Conservation (phyloP, 2,797 vertebrate genomes). For the Morus bassanus region DNA sequence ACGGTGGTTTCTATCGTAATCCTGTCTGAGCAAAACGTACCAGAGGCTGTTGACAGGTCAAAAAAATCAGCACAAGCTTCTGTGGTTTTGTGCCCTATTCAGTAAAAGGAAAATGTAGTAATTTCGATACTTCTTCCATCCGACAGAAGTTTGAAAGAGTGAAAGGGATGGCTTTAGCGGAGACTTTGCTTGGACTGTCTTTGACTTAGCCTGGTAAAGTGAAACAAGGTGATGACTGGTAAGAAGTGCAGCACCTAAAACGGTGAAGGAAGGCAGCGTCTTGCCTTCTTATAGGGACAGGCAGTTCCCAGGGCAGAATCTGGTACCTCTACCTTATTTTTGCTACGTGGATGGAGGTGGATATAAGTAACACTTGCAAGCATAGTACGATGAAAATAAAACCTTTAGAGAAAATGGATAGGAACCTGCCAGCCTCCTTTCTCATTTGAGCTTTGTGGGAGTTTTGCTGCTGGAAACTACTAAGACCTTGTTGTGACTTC, state of each 20-base stretch:
- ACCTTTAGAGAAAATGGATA: neutral
- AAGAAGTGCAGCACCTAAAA: neutral
- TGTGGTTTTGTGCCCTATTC: neutral
- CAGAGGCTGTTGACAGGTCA: neutral
- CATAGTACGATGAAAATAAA: neutral
- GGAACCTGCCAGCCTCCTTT: neutral
- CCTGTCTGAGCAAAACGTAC: neutral
- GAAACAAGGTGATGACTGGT: neutral
- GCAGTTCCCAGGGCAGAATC: accelerated
- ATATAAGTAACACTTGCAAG: neutral
- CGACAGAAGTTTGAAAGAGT: neutral
- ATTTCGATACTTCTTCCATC: neutral
- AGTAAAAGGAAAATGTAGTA: accelerated
- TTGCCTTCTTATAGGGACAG: neutral
- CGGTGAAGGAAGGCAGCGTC: neutral
- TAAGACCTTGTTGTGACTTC: neutral
- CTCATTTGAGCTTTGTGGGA: neutral
- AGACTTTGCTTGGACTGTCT: accelerated
- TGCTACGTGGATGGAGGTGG: neutral
- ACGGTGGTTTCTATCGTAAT: neutral
- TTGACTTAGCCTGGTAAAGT: neutral
- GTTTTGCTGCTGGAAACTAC: neutral
- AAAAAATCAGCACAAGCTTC: neutral
- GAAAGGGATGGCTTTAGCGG: neutral
- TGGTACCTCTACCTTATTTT: neutral